Evolutionary conservation across 2,113 vertebrate species (phyloP), one percentile per base, ranked within the genome.

Genomic region (Ammospiza caudacuta): DNA sequence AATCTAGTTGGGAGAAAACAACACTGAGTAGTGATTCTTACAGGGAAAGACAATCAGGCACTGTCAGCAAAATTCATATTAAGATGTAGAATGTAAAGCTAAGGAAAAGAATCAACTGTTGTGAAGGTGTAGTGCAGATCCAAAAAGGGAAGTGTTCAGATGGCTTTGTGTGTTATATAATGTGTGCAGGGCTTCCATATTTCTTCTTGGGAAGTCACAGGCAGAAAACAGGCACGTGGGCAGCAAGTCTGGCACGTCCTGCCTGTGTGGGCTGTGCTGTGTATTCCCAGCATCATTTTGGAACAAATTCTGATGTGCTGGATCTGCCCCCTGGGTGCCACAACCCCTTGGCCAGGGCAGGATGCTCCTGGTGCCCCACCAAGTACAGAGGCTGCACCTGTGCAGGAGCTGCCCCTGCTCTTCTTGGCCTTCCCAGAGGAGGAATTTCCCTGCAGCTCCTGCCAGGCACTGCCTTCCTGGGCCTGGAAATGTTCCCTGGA

Each of bases 271-370:
- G 83, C 29, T 1, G 2, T 44, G 5, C 70, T 61, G 44, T 63
- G 49, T 15, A 33, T 79, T 90, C 70, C 78, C 70, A 57, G 66
- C 44, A 83, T 47, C 6, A 2, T 76, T 86, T 47, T 86, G 11
- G 29, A 61, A 37, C 49, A 63, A 75, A 55, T 12, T 3, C 10
- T 28, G 52, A 9, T 41, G 37, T 74, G 17, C 31, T 41, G 57
- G 78, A 33, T 49, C 22, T 87, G 39, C 51, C 6, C 0, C 0
- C 0, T 2, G 3, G 8, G 20, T 92, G 58, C 62, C 14, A 0
- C 8, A 5, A 76, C 29, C 67, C 17, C 9, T 35, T 67, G 25
- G 41, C 43, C 62, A 51, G 44, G 33, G 64, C 25, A 74, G 64
- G 51, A 19, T 49, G 68, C 27, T 84, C 14, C 19, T 35, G 41